Conservation (phyloP, 2,113 vertebrate species). For the western clawed frog (Xenopus tropicalis) region UCB_Xtro_10.0 CM004447.2:35259501-35260000, state of each 20-base stretch:
- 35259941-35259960: conserved; percentile 77
- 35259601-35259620: conserved; percentile 82
- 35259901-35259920: conserved; percentile 77
- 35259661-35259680: conserved; percentile 71
- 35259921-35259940: conserved; percentile 74
- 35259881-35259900: conserved; percentile 62
- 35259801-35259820: conserved; percentile 69
- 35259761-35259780: conserved; percentile 70
- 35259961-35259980: conserved; percentile 72
- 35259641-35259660: conserved; percentile 76
- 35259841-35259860: conserved; percentile 78
- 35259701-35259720: conserved; percentile 72
- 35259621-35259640: conserved; percentile 80
- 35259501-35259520: conserved; percentile 78
- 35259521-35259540: conserved; percentile 72
- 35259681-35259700: conserved; percentile 69
- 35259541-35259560: conserved; percentile 73
- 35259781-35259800: conserved; percentile 68
- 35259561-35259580: conserved; percentile 76
- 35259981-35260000: conserved; percentile 66
- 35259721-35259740: conserved; percentile 74
- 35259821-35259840: conserved; percentile 68
- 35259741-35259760: conserved; percentile 78
- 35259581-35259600: conserved; percentile 70
- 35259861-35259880: conserved; percentile 74